Evolutionary conservation across 2,113 vertebrate genomes (phyloP).

Genomic region (Larimichthys polyactis): DNA sequence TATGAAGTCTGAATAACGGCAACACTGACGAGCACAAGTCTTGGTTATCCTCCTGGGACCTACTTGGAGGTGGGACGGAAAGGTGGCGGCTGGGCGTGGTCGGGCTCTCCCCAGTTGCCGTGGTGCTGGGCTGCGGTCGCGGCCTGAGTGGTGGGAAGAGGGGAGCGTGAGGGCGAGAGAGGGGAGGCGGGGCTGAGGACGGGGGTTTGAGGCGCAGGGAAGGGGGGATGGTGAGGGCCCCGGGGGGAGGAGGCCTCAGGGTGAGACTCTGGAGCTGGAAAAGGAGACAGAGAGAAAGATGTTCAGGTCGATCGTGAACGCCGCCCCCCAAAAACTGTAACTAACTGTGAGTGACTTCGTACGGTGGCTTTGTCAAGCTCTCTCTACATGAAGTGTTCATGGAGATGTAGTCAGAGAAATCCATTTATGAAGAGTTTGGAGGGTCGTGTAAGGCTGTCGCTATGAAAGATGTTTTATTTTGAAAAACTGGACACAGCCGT

Average conservation of each 20-base stretch:
- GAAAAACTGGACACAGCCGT: too few species aligned
- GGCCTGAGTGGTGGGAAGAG: constrained; percentile 81
- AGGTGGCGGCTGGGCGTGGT: constrained; percentile 73
- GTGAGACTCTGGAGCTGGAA: constrained; percentile 82
- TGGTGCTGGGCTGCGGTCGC: constrained; percentile 66
- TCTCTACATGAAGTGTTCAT: not conserved
- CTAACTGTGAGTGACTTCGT: not conserved
- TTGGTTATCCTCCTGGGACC: constrained; percentile 12
- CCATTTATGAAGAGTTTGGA: not conserved
- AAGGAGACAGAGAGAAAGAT: not conserved
- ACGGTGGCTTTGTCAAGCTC: not conserved
- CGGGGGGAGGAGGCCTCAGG: constrained; percentile 76
- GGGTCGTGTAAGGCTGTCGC: too few species aligned
- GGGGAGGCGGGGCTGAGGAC: constrained; percentile 63
- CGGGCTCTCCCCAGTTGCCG: constrained; percentile 57
- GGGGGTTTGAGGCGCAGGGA: constrained; percentile 77
- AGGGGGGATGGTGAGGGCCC: constrained; percentile 80
- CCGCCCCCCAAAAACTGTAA: not conserved
- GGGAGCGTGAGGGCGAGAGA: constrained; percentile 66
- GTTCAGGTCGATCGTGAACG: not conserved
- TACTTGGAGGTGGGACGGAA: constrained; percentile 83
- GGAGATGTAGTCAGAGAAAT: not conserved
- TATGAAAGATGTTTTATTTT: not conserved
- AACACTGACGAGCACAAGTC: not conserved
- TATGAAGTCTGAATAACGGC: not conserved